Conservation (phyloP, 1,140 invertebrate genomes). For the Euura saliciscinereae region DNA sequence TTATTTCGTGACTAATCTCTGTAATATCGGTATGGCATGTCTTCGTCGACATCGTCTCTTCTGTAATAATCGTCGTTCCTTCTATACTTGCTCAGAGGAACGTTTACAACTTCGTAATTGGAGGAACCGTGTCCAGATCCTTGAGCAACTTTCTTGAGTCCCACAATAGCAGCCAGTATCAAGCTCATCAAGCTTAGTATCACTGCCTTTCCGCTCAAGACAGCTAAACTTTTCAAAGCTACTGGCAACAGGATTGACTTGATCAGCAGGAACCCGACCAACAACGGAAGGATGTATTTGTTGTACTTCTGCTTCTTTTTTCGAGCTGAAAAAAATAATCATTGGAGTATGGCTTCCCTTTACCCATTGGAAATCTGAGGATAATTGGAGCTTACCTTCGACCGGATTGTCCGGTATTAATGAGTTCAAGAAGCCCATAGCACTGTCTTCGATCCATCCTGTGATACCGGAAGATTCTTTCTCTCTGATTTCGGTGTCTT, state of each 20-base stretch:
- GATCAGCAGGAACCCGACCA: conserved; percentile 66
- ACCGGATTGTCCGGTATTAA: conserved; percentile 27
- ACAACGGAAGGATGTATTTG: conserved; percentile 63
- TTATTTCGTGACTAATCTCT: conserved; percentile 25
- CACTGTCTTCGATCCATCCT: conserved; percentile 32
- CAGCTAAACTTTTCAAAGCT: conserved; percentile 66
- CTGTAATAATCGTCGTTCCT: conserved; percentile 45
- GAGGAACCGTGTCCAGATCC: conserved; percentile 14
- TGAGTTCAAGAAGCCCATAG: conserved; percentile 31
- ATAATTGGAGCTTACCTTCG: conserved; percentile 4
- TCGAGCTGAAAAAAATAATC: conserved; percentile 33
- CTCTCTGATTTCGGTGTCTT: background rate
- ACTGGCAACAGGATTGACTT: conserved; percentile 68
- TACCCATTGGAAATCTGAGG: no score
- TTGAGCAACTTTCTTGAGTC: conserved; percentile 47
- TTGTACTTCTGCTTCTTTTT: conserved; percentile 46
- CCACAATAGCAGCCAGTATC: conserved; percentile 58
- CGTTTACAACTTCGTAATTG: conserved; percentile 40
- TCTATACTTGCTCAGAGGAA: conserved; percentile 48
- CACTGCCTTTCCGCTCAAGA: conserved; percentile 66
- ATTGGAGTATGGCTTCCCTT: background rate
- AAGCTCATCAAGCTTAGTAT: conserved; percentile 65
- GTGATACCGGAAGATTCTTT: background rate
- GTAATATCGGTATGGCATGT: conserved; percentile 45
- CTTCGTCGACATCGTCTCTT: conserved; percentile 35